Evolutionary conservation across 2,113 vertebrate species (phyloP), one percentile per base, ranked within the genome.

Genomic region (Pseudopodoces humilis): DNA sequence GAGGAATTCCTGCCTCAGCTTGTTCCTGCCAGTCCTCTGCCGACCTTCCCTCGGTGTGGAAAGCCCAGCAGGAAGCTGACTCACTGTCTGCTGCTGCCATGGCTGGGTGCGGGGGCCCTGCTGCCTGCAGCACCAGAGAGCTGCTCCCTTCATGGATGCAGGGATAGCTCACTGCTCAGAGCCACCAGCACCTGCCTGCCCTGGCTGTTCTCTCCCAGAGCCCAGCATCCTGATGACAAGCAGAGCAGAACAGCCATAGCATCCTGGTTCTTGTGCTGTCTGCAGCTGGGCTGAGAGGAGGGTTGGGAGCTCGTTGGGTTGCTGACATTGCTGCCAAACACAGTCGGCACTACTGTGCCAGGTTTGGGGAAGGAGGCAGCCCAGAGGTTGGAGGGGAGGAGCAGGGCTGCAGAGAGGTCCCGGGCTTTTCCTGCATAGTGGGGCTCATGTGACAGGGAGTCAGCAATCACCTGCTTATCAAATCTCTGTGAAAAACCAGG

Each of bases 61-160:
- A 86, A 91, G 64, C 82, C 76, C 88, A 88, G 94, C 94, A 94
- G 95, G 97, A 97, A 96, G 90, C 94, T 96, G 96, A 96, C 80
- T 96, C 95, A 93, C 86, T 63, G 89, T 79, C 87, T 94, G 91
- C 94, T 60, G 43, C 91, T 2, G 47, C 83, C 81, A 41, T 0
- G 10, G 56, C 80, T 85, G 93, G 81, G 88, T 83, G 75, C 24
- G 7, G 92, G 92, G 75, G 88, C 79, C 41, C 41, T 39, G 68
- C 84, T 60, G 91, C 74, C 91, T 60, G 80, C 62, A 86, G 80
- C 77, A 44, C 37, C 3, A 2, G 8, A 39, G 63, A 28, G 23
- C 33, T 78, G 82, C 46, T 85, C 67, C 47, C 62, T 76, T 91
- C 50, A 19, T 0, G 15, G 80, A 79, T 49, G 72, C 52, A 67